Evolutionary conservation across 2,113 vertebrate species (phyloP), one percentile per base, ranked within the genome.

Genomic region (Perca flavescens): DNA sequence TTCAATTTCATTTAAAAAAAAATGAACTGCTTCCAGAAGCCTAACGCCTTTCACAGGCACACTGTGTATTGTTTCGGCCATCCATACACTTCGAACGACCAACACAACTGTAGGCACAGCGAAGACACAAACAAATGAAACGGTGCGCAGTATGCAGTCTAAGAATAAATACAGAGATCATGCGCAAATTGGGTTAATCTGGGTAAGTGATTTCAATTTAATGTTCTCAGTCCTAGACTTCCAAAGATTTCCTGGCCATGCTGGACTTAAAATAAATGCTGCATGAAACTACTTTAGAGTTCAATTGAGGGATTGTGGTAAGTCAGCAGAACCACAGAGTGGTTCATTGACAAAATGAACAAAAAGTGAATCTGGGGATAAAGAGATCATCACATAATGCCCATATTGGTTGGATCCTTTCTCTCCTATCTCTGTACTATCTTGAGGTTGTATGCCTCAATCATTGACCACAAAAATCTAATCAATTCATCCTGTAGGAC

Each of bases 211-310:
- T 54, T 83, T 77, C 6, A 60, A 43, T 86, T 71, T 22, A 28
- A 53, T 25, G 17, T 67, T 77, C 50, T 61, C 74, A 36, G 7
- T 64, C 16, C 4, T 17, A 52, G 50, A 56, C 28, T 19, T 68
- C 64, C 28, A 46, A 14, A 63, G 56, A 58, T 46, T n/a, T 28
- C n/a, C 4, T 50, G 66, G 52, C 19, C 1, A 54, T 61, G 22
- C 34, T 64, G 65, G 11, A 49, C 36, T 57, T 61, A 66, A 70
- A 79, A 49, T 79, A 43, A 53, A 80, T 11, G 43, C 6, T 52
- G 67, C 43, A 77, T 19, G 5, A 56, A 82, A 21, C 64, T 70
- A 21, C 60, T 80, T 85, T 66, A 66, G 50, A 31, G 15, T 78
- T 68, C 50, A 6, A 81, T 73, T 83, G 58, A 73, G 63, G 36